phyloP scores from a whole-genome alignment of 2,113 vertebrate species.

The Lophura nycthemera region DNA sequence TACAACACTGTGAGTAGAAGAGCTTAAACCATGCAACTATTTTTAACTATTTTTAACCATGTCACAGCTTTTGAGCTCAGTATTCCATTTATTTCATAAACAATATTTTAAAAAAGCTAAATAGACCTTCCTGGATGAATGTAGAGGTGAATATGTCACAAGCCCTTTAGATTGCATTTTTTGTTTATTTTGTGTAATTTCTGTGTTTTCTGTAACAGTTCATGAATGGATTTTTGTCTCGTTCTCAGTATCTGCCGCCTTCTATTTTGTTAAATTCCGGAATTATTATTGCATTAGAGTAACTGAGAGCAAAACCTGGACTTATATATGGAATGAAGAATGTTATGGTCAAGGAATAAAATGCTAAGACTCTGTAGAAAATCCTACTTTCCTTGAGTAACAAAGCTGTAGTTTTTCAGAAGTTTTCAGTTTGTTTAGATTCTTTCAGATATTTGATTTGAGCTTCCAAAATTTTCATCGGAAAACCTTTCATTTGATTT shows the following conservation, averaged over 20 bases:
- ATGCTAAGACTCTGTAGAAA: background rate
- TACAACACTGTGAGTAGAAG: background rate
- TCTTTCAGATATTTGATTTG: background rate
- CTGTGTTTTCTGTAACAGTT: background rate
- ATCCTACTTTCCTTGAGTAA: background rate
- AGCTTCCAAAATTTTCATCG: background rate
- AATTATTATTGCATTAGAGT: background rate
- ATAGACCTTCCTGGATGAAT: slow-evolving; percentile 5
- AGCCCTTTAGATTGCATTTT: background rate
- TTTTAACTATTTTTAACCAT: slow-evolving; percentile 46
- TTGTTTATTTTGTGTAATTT: slow-evolving; percentile 22
- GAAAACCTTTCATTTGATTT: background rate
- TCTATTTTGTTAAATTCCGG: background rate
- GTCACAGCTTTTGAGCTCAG: slow-evolving; percentile 11
- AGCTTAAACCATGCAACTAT: background rate
- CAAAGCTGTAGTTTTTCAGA: background rate
- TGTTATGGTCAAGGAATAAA: background rate
- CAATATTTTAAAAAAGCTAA: slow-evolving; percentile 14
- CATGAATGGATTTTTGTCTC: background rate
- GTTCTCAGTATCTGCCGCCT: background rate
- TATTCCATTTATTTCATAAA: slow-evolving; percentile 37
- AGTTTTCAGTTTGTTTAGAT: background rate
- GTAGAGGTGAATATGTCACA: slow-evolving; percentile 24
- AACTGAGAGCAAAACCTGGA: background rate
- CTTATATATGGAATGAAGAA: background rate